Evolutionary conservation across 2,888 invertebrate genomes (phyloP), one percentile per base, ranked within the genome.

Genomic region (Melanchra persicariae): DNA sequence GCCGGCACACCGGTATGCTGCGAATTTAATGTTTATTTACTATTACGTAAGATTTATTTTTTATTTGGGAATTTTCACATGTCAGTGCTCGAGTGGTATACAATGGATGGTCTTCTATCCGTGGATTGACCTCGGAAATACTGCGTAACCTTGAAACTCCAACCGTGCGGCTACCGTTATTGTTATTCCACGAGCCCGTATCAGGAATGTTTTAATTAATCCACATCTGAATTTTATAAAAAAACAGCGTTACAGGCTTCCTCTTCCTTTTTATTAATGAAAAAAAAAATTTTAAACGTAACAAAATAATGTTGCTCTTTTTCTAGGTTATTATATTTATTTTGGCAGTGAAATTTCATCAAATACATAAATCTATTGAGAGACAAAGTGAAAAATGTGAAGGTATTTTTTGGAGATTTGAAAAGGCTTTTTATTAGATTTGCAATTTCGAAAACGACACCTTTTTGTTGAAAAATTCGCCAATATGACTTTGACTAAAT

Each of bases 331-430:
- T 37, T 19, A 9, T 61, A 57, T 43, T 34, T 52, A 22, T 37
- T 37, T 45, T 40, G 30, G 10, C 34, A 12, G 30, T 47, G 57
- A 45, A 69, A 76, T 74, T 76, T 57, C 10, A 30, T 43, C 15
- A 49, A 37, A 40, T 34, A 51, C 17, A 34, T 54, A 54, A 55
- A 40, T 34, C 8, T 66, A 30, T 72, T 60, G n/a, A 5, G 30
- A 22, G 5, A 17, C 24, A 75, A 19, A 55, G 43, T n/a, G 10
- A 64, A 67, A 64, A 58, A 43, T 47, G n/a, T 40, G 8, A 47
- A 15, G 51, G 37, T 22, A 15, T 52, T 67, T 73, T 59, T 30
- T 2, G 43, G n/a, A 19, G 22, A 45, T 55, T 37, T 15, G 2
- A 19, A 52, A 51, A n/a, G 17, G n/a, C 2, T 17, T 49, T 52